Evolutionary conservation across 2,113 vertebrate genomes (phyloP), one percentile per base, ranked within the genome.

Genomic region (Ploceus nigricollis): DNA sequence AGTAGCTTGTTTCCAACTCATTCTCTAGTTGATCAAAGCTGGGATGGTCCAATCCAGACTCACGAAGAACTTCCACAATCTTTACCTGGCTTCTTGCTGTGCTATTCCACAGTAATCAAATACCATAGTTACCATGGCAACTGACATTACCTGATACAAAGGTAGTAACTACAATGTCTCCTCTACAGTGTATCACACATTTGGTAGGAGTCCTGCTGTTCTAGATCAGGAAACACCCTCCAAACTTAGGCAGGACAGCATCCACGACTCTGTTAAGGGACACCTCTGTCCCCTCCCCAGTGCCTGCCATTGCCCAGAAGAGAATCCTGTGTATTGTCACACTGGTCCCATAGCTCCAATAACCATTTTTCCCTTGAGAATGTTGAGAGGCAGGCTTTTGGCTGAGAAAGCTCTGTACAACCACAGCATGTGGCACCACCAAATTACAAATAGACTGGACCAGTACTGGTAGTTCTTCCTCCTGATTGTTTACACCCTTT

Each of bases 401-500:
- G 17, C 35, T 28, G 11, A 65, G 25, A 66, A 60, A 72, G 23
- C 58, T 44, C 70, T 14, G 14, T 6, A 35, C 42, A 39, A 3
- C 7, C 44, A 2, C 10, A 58, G 21, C 45, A 14, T 10, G 47
- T 31, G 64, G 68, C 17, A 70, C 48, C 51, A 84, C 76, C 72
- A 75, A 51, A 40, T 39, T 35, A 68, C 30, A 5, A 64, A 50
- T 1, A 90, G 44, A 60, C 56, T n/a, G 47, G 44, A 9, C 72
- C 76, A 90, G 25, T 28, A 23, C 3, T 68, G 69, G 76, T 51
- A 51, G 64, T 35, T 82, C 96, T 65, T 75, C 60, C 40, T 83
- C 56, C 44, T 45, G 56, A 89, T 61, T 92, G 65, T 93, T 94
- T 96, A 78, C 80, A 87, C 45, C 65, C 80, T 81, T 94, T 87